Evolutionary conservation across 2,113 vertebrate species (phyloP), one percentile per base, ranked within the genome.

Genomic region (Cephalopholis sonnerati): DNA sequence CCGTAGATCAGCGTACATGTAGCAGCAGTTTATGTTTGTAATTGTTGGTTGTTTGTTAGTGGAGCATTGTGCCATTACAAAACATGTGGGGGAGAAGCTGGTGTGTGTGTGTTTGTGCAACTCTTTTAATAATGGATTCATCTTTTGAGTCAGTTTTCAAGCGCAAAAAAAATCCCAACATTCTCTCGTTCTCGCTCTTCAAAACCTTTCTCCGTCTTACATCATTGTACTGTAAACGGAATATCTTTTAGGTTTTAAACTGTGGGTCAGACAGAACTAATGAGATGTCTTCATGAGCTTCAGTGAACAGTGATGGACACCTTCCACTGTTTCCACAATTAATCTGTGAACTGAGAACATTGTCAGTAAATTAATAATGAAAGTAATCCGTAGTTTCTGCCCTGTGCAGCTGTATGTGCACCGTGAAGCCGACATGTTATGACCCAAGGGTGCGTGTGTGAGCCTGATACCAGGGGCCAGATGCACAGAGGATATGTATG

Each of bases 31-130:
- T 71, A 48, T 65, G 53, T 48, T 79, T n/a, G 57, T 74, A 85
- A 83, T 79, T 76, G 65, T 79, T 54, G 27, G 62, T 64, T 81
- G 39, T 64, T 81, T 82, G 53, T 87, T 57, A 55, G 66, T 27
- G 53, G 32, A 50, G 20, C 71, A 57, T 83, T 46, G 24, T 57
- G 87, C 29, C 66, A 76, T 87, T 68, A 71, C 63, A 74, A 64
- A 68, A 41, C 57, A 54, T 65, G 20, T 41, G 12, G n/a, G 62
- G 46, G 18, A 51, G 63, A 57, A 41, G 62, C 50, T 63, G 25
- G 46, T 17, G 7, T 58, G 29, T 32, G 22, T 63, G 20, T n/a
- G 29, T 66, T 11, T 64, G n/a, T n/a, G 73, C 22, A 55, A 16
- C 4, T 29, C 17, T 75, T 66, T 76, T 57, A 55, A 76, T 44